Base-by-base conservation (phyloP, 2,888 invertebrate genomes). In the Bombylius discolor region DNA sequence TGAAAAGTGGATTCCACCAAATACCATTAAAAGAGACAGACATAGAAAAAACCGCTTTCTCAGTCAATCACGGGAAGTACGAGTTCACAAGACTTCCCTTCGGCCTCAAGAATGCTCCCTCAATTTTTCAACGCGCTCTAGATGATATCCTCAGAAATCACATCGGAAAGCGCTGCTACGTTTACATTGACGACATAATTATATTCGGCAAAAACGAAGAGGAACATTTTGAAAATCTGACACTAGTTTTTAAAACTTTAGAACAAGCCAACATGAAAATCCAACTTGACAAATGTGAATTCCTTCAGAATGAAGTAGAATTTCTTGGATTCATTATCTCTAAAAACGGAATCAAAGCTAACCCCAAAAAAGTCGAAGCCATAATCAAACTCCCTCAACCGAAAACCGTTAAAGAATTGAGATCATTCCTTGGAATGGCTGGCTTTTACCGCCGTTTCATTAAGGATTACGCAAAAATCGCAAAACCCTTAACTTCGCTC, bases 111-210 rank as follows among this genome's bases (percentile, higher is more conserved):
- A n/a, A n/a, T n/a, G n/a, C n/a, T n/a, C n/a, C n/a, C n/a, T n/a
- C 59, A 23, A 60, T 59, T 8, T 60, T 61, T 14, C 60, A 62
- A 53, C 47, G 60, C 3, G 52, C 59, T 9, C 31, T 61, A 13
- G 56, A 61, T 14, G 59, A 58, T 34, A 60, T 59, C 11, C 46
- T 58, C 9, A 42, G 59, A 34, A 51, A 58, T 14, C 47, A 57
- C 32, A 54, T 55, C 39, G 56, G 58, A 14, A 55, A 42, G 33
- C 32, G 7, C 23, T 56, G 39, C 12, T 11, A 42, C n/a, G 44
- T 45, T 34, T 52, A 46, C n/a, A 45, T 45, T 9, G 52, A 52
- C 13, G 31, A 47, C 23, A 47, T 47, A 14, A 47, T 53, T 23
- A 34, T 47, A 23, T 51, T 51, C 23, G 47, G 36, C 14, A 53